Base-by-base conservation (phyloP, 1,140 invertebrate species). In the Ctenoplectra terminalis region DNA sequence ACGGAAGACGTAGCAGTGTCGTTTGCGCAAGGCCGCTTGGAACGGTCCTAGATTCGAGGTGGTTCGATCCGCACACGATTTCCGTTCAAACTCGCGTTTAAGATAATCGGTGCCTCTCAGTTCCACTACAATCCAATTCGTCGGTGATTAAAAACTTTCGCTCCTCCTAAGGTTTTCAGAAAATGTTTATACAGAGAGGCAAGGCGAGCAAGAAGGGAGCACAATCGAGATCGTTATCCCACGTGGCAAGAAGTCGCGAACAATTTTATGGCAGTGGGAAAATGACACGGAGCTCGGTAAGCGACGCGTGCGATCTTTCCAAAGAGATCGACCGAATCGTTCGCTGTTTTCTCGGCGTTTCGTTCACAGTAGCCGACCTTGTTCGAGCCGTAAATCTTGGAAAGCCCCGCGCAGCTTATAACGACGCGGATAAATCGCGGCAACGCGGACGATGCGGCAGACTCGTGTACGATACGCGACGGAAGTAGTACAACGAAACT, bases 251-350 rank as follows among this genome's bases (percentile, higher is more conserved):
- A 58, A 29, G 31, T 72, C 52, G 17, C 34, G 26, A 29, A n/a
- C 48, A 23, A 72, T 29, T 72, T 58, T 43, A 58, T 43, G 37
- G 52, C 3, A 29, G 17, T n/a, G 26, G 52, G 70, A 72, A 29
- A n/a, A 29, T 29, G 69, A 56, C 34, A 6, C n/a, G n/a, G 69
- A 20, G 69, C 34, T 52, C 0, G 31, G 40, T 40, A 56, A 58
- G 34, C 70, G 17, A 26, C 37, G 34, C 54, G 54, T 58, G 70
- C 75, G 23, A 60, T 69, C 75, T 77, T 56, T 61, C 70, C 37
- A 40, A 61, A 20, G 31, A 60, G 40, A 52, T 9, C 23, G 34
- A 17, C 3, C 11, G 72, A 63, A 75, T 56, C 64, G 52, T 48
- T n/a, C 40, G 0, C 43, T 48, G 72, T 75, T 61, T 75, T 15